These are phyloP conservation scores for Pheosia tremula DNA, from an alignment of 2,888 invertebrate species.

Conservation along the genomic window DNA sequence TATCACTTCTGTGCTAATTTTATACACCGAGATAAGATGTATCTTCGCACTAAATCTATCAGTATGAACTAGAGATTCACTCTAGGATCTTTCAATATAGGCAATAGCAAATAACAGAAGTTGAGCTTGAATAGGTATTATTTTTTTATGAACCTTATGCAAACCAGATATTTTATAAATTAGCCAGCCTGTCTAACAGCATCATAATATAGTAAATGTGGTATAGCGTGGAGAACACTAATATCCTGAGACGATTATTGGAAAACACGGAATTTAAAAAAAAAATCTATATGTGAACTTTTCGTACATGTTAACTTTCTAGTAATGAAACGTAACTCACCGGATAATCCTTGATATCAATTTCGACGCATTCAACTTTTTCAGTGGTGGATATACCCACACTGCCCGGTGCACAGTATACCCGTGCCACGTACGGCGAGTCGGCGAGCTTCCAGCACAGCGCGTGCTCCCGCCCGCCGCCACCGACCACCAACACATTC, in stretches of 20 bases:
- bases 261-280: too few species aligned
- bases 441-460: slow-evolving; percentile 96
- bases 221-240: too few species aligned
- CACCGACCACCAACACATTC: slow-evolving; percentile 92
- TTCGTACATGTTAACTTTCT: not conserved
- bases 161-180: too few species aligned
- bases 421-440: slow-evolving; percentile 87
- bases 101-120: too few species aligned
- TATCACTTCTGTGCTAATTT: not conserved
- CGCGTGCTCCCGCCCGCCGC: slow-evolving; percentile 98
- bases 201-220: too few species aligned
- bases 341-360: slow-evolving; percentile 88
- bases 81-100: too few species aligned
- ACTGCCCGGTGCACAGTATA: slow-evolving; percentile 96
- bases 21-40: not conserved
- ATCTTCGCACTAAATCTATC: not conserved
- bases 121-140: too few species aligned
- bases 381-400: slow-evolving; percentile 90
- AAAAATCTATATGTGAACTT: too few species aligned
- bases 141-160: too few species aligned
- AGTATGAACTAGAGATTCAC: too few species aligned
- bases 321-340: slow-evolving; percentile 74
- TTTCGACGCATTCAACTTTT: slow-evolving; percentile 87
- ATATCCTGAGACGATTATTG: too few species aligned
- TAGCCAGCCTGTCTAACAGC: too few species aligned